phyloP scores from a whole-genome alignment of 2,888 invertebrate species.

The Eilema griseolum region DNA sequence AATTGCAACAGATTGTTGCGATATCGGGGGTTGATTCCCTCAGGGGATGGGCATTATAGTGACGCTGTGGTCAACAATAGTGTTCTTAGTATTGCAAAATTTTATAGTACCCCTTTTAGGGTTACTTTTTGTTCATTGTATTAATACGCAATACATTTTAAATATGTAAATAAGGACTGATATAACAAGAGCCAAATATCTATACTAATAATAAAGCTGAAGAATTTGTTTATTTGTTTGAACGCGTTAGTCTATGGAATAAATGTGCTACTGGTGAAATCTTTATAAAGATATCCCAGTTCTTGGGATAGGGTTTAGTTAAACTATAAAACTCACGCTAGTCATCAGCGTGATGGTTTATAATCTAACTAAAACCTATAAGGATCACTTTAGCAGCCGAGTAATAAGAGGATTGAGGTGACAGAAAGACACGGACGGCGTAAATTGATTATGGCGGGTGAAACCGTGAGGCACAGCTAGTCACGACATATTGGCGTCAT shows the following conservation, averaged over 20 bases:
- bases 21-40: neutral
- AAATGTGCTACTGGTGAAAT: neutral
- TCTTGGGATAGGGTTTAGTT: neutral
- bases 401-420: neutral
- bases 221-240: neutral
- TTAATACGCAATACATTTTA: neutral
- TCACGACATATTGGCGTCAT: neutral
- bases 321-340: neutral
- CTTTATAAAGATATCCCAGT: neutral
- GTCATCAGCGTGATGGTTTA: no score
- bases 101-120: neutral
- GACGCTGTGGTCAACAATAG: neutral
- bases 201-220: neutral
- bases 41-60: neutral
- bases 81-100: neutral
- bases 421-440: neutral
- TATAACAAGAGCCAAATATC: constrained; percentile 2
- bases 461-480: neutral
- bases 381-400: no score
- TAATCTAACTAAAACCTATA: no score
- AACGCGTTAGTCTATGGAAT: neutral
- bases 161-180: neutral
- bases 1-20: neutral
- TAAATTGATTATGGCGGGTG: neutral
- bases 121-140: neutral